Base-by-base conservation (phyloP, 2,797 vertebrate species). In the Diglossa cyanea region DNA sequence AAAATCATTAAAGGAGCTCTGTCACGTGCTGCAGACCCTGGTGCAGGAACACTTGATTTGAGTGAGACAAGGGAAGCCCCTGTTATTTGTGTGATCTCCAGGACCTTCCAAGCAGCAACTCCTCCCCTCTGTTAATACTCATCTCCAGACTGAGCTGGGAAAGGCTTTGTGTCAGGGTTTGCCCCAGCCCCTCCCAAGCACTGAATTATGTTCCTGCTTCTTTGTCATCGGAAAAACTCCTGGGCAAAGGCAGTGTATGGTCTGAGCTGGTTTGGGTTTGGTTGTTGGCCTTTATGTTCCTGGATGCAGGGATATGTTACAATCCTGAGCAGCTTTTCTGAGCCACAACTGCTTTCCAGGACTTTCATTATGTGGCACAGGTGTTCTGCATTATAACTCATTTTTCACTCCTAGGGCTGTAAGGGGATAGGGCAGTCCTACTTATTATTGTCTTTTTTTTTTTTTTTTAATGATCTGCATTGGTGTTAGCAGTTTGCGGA, bases 271-370 rank as follows among this genome's bases (percentile, higher is more conserved):
- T 6, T 62, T 9, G 40, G 72, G 42, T 45, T 55, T 60, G 93
- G 42, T 42, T 94, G 81, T 72, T 87, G 86, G 0, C 1, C 17
- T 95, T 55, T 74, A 9, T 3, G 30, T 61, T 81, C 96, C 93
- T 90, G 15, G 65, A 71, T 17, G 13, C 65, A 53, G 79, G 70
- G 63, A 95, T 95, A 78, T 35, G 84, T 94, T 94, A 77, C 19
- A 31, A 73, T 90, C 20, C 31, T 0, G 6, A 97, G 89, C 95
- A 97, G 95, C 78, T 95, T 96, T 97, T 73, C 80, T 60, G 77
- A 94, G 95, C 96, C 84, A 11, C 86, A 75, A 93, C 89, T 95
- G 95, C 94, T 97, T 97, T 97, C 96, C 95, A 25, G 82, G 94
- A 68, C 91, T 93, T 81, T 40, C 82, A 93, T 97, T 95, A 93